These are phyloP conservation scores for Engraulis encrasicolus DNA, from an alignment of 2,113 vertebrate species.

Conservation along the genomic window DNA sequence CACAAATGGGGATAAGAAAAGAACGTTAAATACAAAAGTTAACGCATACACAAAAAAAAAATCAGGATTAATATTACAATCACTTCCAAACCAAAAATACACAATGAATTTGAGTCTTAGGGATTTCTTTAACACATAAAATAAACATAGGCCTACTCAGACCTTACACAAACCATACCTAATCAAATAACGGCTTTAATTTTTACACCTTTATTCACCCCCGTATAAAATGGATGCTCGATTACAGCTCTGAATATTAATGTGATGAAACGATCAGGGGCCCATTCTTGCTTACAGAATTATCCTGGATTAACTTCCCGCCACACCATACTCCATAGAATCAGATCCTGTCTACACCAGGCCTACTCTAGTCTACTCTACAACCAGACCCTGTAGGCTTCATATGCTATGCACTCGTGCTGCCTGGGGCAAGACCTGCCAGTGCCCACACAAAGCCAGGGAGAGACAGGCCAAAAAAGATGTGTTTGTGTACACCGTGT, in stretches of 20 bases:
- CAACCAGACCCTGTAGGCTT: too few relatives aligned
- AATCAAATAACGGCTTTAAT: not conserved
- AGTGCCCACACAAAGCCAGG: not conserved
- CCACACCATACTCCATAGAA: not conserved
- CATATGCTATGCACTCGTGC: not conserved
- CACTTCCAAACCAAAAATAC: not conserved
- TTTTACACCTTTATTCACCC: not conserved
- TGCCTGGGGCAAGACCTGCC: not conserved
- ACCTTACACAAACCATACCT: not conserved
- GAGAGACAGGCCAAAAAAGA: too few relatives aligned
- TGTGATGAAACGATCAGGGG: not conserved
- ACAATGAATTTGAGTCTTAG: not conserved
- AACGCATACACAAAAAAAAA: not conserved
- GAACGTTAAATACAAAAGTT: not conserved
- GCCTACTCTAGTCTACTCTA: too few relatives aligned
- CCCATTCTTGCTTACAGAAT: not conserved
- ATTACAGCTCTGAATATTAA: not conserved
- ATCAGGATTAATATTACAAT: not conserved
- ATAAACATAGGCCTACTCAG: not conserved
- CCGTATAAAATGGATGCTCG: not conserved
- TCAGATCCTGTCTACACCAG: not conserved
- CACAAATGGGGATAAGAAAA: not conserved
- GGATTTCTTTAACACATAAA: not conserved
- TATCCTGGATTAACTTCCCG: not conserved
- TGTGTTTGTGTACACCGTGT: too few relatives aligned